Evolutionary conservation across 2,888 invertebrate species (phyloP), one percentile per base, ranked within the genome.

Genomic region (Andrena chrysosceles): DNA sequence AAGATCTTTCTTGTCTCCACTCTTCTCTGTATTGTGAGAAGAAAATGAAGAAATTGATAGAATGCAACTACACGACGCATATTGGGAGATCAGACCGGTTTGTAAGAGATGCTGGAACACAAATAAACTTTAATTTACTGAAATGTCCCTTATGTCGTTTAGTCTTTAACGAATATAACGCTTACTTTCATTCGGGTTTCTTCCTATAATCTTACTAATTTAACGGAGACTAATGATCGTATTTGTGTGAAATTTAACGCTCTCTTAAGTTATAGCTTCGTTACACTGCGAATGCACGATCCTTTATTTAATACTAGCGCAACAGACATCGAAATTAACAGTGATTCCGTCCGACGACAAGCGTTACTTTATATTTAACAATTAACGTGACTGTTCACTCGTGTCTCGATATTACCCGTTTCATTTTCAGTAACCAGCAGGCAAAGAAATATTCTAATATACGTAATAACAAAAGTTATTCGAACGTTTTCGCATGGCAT

Each of bases 271-370:
- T 62, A 64, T 29, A 78, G 76, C 16, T 35, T 33, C 1, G 20
- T 2, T 52, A n/a, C 31, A 1, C 56, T 26, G 31, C 13, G 31
- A 48, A 26, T 56, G 48, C 42, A 10, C 20, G 23, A 16, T 42
- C 13, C 4, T 56, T 16, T n/a, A 26, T 72, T 72, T 29, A 77
- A 29, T 48, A 76, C 63, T 77, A 77, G 33, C n/a, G 48, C 63
- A 70, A 79, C 63, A 75, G 67, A 48, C 16, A 10, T 26, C 69
- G 62, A 79, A 70, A 70, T 70, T n/a, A 79, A 63, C 63, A 68
- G 54, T 29, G 23, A 60, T n/a, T 48, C 31, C 10, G 42, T 5
- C 26, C 16, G 49, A 33, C 56, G 49, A 60, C 23, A 49, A 77
- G 42, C 31, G 35, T 64, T 26, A 31, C 31, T 66, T 73, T 26